A percentile compares a stretch with the other conserved stretches of the same genome.
These are phyloP conservation scores for Morone chrysops DNA, from an alignment of 2,113 vertebrate species.

Conservation along the genomic window DNA sequence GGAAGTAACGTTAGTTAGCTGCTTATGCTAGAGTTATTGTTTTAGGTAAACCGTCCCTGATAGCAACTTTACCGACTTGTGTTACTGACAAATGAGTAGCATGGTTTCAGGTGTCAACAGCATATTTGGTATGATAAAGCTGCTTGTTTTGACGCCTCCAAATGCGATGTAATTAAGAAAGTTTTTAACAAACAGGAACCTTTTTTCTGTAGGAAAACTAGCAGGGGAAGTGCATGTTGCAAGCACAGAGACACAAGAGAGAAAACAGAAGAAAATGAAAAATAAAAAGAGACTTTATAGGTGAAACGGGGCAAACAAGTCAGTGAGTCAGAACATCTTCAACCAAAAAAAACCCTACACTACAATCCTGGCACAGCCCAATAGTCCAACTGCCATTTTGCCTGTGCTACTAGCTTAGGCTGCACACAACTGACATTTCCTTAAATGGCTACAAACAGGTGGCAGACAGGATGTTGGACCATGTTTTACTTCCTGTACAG, in stretches of 20 bases:
- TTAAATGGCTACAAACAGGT: slow-evolving; percentile 56
- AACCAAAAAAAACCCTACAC: background rate
- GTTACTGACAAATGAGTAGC: background rate
- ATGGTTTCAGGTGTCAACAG: background rate
- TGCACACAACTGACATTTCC: slow-evolving; percentile 44
- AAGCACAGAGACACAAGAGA: background rate
- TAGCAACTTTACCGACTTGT: background rate
- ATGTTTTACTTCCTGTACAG: slow-evolving; percentile 16
- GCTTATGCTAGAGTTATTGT: background rate
- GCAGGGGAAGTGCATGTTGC: too few species aligned
- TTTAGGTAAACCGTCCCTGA: background rate
- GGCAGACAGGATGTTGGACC: slow-evolving; percentile 29
- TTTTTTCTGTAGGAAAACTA: background rate
- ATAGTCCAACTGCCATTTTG: slow-evolving; percentile 7
- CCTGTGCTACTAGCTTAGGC: slow-evolving; percentile 15
- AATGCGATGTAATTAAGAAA: background rate
- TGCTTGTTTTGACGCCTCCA: background rate
- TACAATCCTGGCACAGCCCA: slow-evolving; percentile 8
- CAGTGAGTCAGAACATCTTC: background rate
- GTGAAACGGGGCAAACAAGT: background rate
- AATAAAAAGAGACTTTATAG: background rate
- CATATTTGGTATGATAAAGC: background rate
- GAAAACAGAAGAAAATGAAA: background rate
- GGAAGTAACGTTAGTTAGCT: background rate
- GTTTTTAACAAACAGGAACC: too few species aligned